Conservation (phyloP, 2,797 vertebrate species). For the Carcharodon carcharias region DNA sequence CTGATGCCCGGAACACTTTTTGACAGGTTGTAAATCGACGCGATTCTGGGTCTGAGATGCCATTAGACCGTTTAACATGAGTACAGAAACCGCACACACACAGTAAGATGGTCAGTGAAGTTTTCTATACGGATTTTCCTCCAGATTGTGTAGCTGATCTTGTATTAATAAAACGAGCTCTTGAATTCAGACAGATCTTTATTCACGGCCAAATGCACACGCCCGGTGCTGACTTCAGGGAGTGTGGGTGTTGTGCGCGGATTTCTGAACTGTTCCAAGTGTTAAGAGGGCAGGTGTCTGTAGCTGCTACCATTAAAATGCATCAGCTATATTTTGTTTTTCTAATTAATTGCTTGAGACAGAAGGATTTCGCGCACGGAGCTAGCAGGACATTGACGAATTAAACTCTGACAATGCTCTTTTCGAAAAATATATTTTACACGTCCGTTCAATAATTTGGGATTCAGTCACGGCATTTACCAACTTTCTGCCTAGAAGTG, state of each 20-base stretch:
- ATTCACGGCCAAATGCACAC: not conserved
- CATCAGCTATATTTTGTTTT: not conserved
- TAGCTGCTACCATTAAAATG: not conserved
- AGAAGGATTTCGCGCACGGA: not conserved
- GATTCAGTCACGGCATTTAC: not conserved
- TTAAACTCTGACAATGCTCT: not conserved
- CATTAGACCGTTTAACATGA: too few species aligned
- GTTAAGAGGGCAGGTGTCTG: too few species aligned
- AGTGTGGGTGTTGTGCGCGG: not conserved
- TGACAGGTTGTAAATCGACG: not conserved
- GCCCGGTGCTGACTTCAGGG: not conserved
- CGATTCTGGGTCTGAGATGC: not conserved
- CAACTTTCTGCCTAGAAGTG: not conserved
- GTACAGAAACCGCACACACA: not conserved
- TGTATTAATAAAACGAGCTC: not conserved
- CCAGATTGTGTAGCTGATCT: not conserved
- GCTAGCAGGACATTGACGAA: not conserved
- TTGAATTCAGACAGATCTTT: not conserved
- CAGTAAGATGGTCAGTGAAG: not conserved
- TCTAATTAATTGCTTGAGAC: not conserved
- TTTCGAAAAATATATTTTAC: not conserved
- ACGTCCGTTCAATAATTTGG: not conserved
- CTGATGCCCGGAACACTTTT: not conserved
- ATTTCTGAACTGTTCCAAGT: not conserved
- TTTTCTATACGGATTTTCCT: not conserved